Evolutionary conservation across 2,113 vertebrate species (phyloP).

Genomic region (Coptodon bakossiorum): DNA sequence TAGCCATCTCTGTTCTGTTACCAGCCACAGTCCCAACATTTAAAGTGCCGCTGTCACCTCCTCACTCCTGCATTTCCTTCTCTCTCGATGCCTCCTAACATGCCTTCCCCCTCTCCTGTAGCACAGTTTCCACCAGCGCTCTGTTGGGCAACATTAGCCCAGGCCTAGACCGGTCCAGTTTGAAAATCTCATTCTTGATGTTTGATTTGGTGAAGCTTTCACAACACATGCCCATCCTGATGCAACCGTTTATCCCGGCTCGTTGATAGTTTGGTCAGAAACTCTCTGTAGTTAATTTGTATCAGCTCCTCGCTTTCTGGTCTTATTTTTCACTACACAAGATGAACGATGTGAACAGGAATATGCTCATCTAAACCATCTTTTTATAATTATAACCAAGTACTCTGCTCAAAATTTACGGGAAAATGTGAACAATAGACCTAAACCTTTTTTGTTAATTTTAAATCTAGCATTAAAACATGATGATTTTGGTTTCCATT

Average conservation of each 20-base stretch:
- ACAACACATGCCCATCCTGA: neutral
- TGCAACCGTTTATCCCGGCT: neutral
- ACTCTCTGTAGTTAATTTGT: neutral
- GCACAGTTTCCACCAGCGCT: neutral
- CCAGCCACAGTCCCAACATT: neutral
- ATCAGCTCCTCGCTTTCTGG: too few species aligned
- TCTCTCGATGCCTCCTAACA: neutral
- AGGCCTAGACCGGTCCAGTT: neutral
- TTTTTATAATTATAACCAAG: neutral
- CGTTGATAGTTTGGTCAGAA: neutral
- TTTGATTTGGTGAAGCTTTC: neutral
- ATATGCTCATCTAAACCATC: neutral
- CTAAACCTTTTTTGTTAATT: neutral
- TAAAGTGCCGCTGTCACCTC: neutral
- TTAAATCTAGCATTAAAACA: neutral
- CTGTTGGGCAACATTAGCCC: neutral
- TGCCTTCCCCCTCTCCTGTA: neutral
- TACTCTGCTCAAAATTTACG: neutral
- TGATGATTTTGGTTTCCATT: neutral
- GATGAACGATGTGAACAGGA: neutral
- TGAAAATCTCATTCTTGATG: neutral
- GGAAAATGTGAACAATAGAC: neutral
- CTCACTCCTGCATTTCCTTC: neutral
- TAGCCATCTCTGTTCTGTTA: neutral
- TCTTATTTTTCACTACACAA: neutral